phyloP scores from a whole-genome alignment of 1,140 invertebrate species.

The Sycophaga agraensis region DNA sequence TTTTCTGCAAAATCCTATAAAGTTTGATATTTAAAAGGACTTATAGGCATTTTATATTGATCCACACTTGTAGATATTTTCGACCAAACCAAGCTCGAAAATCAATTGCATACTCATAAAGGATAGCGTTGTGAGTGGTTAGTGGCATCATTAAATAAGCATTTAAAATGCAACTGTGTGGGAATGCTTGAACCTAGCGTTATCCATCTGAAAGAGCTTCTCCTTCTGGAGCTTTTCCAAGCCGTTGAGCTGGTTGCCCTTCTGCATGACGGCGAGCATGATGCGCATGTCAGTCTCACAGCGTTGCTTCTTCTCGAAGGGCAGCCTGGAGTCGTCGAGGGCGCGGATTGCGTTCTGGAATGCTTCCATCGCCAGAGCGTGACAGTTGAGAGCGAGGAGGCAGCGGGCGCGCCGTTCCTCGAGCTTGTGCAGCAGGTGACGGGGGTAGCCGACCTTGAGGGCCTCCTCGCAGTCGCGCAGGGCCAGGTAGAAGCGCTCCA shows the following conservation, averaged over 20 bases:
- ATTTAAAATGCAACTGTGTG: no score
- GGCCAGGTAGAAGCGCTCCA: slow-evolving; percentile 69
- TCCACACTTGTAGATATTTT: no score
- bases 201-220: slow-evolving; percentile 43
- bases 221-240: neutral
- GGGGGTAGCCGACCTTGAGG: slow-evolving; percentile 71
- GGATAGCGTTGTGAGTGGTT: no score
- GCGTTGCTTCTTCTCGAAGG: slow-evolving; percentile 66
- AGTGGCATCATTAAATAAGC: no score
- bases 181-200: slow-evolving; percentile 32
- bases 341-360: slow-evolving; percentile 67
- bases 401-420: slow-evolving; percentile 76
- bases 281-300: slow-evolving; percentile 69
- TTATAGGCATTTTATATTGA: no score
- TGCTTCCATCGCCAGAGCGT: slow-evolving; percentile 67
- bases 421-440: slow-evolving; percentile 74
- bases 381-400: slow-evolving; percentile 70
- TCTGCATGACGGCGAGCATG: slow-evolving; percentile 71
- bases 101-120: no score
- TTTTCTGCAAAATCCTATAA: no score
- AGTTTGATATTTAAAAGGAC: no score
- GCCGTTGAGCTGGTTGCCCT: slow-evolving; percentile 52
- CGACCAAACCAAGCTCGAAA: no score
- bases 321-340: slow-evolving; percentile 67
- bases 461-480: slow-evolving; percentile 73